Conservation (phyloP, 1,140 invertebrate species). For the Heterodera carotae region DNA sequence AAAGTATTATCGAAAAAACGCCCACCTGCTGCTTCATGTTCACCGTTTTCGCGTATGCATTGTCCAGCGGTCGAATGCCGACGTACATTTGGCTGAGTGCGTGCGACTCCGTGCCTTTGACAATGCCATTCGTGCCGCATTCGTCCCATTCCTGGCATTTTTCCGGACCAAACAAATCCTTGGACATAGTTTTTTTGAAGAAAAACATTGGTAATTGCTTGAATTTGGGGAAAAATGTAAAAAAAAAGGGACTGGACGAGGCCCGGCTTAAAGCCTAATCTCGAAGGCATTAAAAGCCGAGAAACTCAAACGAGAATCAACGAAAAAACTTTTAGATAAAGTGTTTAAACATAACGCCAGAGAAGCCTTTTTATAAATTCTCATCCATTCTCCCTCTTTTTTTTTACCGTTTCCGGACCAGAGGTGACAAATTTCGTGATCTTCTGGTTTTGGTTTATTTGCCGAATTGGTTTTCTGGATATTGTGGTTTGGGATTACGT, state of each 20-base stretch:
- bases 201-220: no score
- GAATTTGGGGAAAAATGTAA: no score
- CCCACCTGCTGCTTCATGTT: background rate
- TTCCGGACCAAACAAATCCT: slow-evolving; percentile 10
- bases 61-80: slow-evolving; percentile 8
- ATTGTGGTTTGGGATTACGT: no score
- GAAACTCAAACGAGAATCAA: no score
- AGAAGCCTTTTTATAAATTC: background rate
- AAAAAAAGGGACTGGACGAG: no score
- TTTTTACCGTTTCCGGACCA: slow-evolving; percentile 83
- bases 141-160: background rate
- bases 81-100: slow-evolving; percentile 5
- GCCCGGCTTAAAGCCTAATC: no score
- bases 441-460: no score
- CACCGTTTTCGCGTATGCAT: slow-evolving; percentile 22
- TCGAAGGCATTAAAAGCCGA: no score
- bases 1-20: no score
- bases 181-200: background rate
- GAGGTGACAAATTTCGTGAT: slow-evolving; percentile 67
- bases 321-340: slow-evolving; percentile 5
- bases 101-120: background rate
- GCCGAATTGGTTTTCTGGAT: no score
- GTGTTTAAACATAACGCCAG: background rate
- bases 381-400: background rate
- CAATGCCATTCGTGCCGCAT: no score